Evolutionary conservation across 2,888 invertebrate species (phyloP), one percentile per base, ranked within the genome.

Genomic region (Lasioglossum villosulum): DNA sequence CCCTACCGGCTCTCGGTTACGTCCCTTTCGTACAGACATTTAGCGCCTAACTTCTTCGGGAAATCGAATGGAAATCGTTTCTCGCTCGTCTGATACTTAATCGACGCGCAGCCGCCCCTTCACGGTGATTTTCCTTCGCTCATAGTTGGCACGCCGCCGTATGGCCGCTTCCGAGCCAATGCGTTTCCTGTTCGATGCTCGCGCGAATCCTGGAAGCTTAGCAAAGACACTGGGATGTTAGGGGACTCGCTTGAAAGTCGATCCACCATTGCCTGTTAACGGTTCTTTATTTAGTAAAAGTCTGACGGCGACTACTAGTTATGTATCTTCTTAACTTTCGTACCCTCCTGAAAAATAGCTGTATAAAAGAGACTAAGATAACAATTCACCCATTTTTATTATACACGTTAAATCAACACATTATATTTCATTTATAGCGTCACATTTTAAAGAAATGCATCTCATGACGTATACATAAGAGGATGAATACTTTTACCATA

Each of bases 61-160:
- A 93, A 93, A 94, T 94, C 93, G 93, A 93, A 94, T 93, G 93
- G 91, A 93, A 94, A 92, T 93, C 92, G 91, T 92, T 92, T 92
- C 80, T 86, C 83, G 88, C 87, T 90, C 86, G 86, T 19, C 63
- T 56, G 82, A 68, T 77, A 72, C 75, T 86, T 79, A 59, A 83
- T 87, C 87, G 82, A 78, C 71, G 75, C 71, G 72, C 34, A 68
- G n/a, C 56, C 56, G 56, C 71, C 45, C 10, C 39, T 23, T 23
- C 34, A 45, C 66, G 75, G n/a, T 37, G 80, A 78, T 75, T 83
- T 80, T 75, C 80, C 84, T 42, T 74, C 82, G 76, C 77, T 52
- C 16, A 34, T 39, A 8, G 10, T 52, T 30, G 16, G 12, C n/a
- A 34, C n/a, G 48, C 37, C 16, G 74, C 56, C n/a, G 56, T 30